Percentiles rank a stretch among this genome's conserved stretches.
These are phyloP conservation scores for Melanchra persicariae DNA, from an alignment of 2,888 invertebrate genomes.

Conservation along the genomic window DNA sequence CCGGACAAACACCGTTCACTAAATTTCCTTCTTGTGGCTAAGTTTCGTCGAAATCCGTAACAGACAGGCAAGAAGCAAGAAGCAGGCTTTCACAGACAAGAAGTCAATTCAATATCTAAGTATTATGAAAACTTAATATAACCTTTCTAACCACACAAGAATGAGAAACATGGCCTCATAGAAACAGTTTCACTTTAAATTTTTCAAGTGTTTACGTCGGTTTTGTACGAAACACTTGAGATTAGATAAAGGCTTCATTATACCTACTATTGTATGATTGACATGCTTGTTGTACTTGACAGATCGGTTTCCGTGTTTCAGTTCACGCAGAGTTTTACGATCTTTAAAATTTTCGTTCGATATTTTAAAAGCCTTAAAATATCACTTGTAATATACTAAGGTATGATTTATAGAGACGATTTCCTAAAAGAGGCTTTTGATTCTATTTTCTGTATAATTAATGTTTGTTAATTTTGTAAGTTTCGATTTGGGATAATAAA, in stretches of 20 bases:
- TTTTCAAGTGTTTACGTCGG: conserved; percentile 58
- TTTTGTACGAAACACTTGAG: conserved; percentile 49
- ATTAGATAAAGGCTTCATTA: conserved; percentile 58
- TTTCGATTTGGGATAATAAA: too few relatives aligned
- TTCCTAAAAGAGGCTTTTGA: neutral
- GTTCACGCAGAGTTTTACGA: conserved; percentile 4
- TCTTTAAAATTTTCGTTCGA: conserved; percentile 16
- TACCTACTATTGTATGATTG: conserved; percentile 48
- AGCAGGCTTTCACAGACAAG: too few relatives aligned
- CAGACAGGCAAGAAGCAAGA: too few relatives aligned
- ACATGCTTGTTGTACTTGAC: conserved; percentile 53
- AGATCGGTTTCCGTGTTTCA: conserved; percentile 54
- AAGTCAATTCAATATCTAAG: too few relatives aligned
- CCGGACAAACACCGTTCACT: too few relatives aligned
- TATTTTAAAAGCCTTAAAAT: neutral
- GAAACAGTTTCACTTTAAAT: conserved; percentile 35
- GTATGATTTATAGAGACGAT: too few relatives aligned
- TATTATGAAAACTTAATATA: neutral
- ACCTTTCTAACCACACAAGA: neutral
- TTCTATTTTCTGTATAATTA: neutral
- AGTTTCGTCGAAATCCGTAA: too few relatives aligned
- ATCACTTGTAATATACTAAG: too few relatives aligned
- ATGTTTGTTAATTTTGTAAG: neutral
- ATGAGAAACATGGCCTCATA: conserved; percentile 37
- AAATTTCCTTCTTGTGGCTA: too few relatives aligned